Base-by-base conservation (phyloP, 2,888 invertebrate genomes). In the Podotricha telesiphe region DNA sequence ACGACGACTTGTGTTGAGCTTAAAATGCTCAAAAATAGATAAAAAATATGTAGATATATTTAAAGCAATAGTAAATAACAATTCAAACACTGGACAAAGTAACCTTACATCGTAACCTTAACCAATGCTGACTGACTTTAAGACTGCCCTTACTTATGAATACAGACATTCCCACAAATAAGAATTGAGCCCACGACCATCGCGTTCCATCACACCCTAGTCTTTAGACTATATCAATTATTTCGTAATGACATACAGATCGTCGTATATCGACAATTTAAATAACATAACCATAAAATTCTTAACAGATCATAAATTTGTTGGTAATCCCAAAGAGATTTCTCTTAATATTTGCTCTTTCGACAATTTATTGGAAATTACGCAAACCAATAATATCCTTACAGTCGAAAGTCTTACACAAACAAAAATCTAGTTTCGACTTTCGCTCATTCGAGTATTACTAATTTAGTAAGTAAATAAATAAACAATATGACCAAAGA, bases 351-450 rank as follows among this genome's bases (percentile, higher is more conserved):
- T 68, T 71, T 56, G 37, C 42, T 64, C 45, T 59, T 55, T 59
- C 47, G 20, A 47, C 45, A 19, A 67, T 70, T 68, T 51, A 15
- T 20, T 65, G 37, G 65, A 22, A 48, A 68, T 67, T 66, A 55
- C 66, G 58, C 19, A 45, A 71, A 65, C 59, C 42, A 37, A 50
- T 28, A 45, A 22, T 20, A 59, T 45, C 53, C 42, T 61, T 53
- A 56, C 64, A 51, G 67, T 48, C 53, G 73, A 74, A 73, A 73
- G 72, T 68, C 50, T 68, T 65, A 66, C 28, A 48, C 48, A 64
- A 69, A 68, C 42, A 65, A 48, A 17, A 40, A 20, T 28, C 34
- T 55, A 55, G 34, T 55, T 55, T 55, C 55, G 55, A 17, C 34
- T 55, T 55, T 55, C 55, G n/a, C 55, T 37, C 34, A 55, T 55